Percentiles rank a stretch among this genome's conserved stretches.
Conservation (phyloP, 2,888 invertebrate species). For the Plebejus argus region DNA sequence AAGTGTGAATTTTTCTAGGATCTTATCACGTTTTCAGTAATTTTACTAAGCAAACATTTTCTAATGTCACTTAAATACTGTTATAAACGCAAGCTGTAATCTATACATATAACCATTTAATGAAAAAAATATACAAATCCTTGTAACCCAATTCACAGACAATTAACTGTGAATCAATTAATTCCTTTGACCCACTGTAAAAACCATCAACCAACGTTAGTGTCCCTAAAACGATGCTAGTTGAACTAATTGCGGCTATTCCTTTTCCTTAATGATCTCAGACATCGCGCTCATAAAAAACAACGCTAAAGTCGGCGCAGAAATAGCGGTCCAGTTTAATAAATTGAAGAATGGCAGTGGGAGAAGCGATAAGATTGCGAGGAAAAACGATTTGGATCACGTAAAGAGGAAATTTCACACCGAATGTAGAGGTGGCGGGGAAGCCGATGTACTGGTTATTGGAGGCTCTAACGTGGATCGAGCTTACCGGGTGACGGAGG, state of each 20-base stretch:
- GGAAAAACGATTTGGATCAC: slow-evolving; percentile 5
- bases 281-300: slow-evolving; percentile 96
- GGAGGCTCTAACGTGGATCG: slow-evolving; percentile 91
- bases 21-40: too few species aligned
- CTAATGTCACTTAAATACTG: neutral
- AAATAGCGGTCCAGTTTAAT: slow-evolving; percentile 86
- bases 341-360: slow-evolving; percentile 58
- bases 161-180: neutral
- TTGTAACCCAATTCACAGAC: slow-evolving; percentile 1
- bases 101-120: too few species aligned
- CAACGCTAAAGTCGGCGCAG: slow-evolving; percentile 92
- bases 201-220: slow-evolving; percentile 60
- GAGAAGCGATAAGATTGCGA: slow-evolving; percentile 43
- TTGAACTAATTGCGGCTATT: slow-evolving; percentile 63
- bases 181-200: slow-evolving; percentile 39
- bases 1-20: too few species aligned
- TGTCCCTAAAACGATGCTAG: slow-evolving; percentile 57
- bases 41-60: too few species aligned
- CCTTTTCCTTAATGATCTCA: slow-evolving; percentile 71
- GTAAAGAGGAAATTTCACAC: slow-evolving; percentile 59
- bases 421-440: slow-evolving; percentile 45
- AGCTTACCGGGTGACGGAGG: slow-evolving; percentile 82
- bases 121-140: neutral
- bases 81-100: neutral
- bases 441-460: slow-evolving; percentile 83